phyloP scores from a whole-genome alignment of 2,113 vertebrate species.

The Sula dactylatra region DNA sequence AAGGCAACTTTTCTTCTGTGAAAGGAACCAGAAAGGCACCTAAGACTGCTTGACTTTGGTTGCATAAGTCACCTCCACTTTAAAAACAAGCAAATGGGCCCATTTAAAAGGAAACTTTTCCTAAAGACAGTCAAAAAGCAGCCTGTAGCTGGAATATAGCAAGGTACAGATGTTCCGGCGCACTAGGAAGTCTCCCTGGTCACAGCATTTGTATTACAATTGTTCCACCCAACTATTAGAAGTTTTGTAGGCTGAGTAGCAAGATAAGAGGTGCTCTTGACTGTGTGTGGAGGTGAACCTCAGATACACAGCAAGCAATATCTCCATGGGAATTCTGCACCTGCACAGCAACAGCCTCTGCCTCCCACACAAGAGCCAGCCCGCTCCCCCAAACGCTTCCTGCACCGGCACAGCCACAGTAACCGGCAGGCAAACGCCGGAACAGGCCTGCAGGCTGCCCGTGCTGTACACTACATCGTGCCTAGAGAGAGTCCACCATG shows the following conservation, averaged over 20 bases:
- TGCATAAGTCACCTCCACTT: not conserved
- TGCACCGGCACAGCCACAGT: not conserved
- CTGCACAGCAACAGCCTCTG: conserved; percentile 9
- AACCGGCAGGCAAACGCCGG: rapidly evolving
- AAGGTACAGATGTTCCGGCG: not conserved
- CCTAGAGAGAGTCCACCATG: not conserved
- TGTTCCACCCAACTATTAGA: not conserved
- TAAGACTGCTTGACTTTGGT: not conserved
- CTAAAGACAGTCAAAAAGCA: not conserved
- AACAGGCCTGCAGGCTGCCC: not conserved
- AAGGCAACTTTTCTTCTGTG: not conserved
- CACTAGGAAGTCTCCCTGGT: not conserved
- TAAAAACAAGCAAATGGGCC: not conserved
- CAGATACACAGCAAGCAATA: not conserved
- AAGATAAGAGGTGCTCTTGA: not conserved
- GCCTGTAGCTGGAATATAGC: not conserved
- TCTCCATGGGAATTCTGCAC: conserved; percentile 34
- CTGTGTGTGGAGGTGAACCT: not conserved
- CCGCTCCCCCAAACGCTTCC: rapidly evolving
- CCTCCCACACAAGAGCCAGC: not conserved
- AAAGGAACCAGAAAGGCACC: not conserved
- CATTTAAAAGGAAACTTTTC: not conserved
- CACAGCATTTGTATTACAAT: not conserved
- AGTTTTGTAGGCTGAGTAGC: not conserved
- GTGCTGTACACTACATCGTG: rapidly evolving